These are phyloP conservation scores for Microctenopoma stevenorrisi DNA, from an alignment of 2,797 vertebrate species.

Conservation along the genomic window DNA sequence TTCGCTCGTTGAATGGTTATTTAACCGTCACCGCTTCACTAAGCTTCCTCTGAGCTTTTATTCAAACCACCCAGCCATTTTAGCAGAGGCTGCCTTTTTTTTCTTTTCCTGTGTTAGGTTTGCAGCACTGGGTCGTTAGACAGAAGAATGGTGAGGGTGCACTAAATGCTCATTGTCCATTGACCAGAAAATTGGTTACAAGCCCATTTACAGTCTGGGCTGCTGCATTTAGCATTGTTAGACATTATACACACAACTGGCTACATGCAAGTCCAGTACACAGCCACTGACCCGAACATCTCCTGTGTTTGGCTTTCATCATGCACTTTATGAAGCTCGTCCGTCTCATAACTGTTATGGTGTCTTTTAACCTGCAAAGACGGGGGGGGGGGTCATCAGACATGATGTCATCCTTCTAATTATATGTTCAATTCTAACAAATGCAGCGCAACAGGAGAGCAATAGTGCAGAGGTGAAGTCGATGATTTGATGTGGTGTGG, in stretches of 20 bases:
- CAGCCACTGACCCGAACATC: slow-evolving; percentile 7
- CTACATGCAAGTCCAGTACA: slow-evolving; percentile 17
- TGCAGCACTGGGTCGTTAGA: not conserved
- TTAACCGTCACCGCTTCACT: slow-evolving; percentile 35
- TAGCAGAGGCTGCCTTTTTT: not conserved
- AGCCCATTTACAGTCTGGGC: slow-evolving; percentile 56
- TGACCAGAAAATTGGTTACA: slow-evolving; percentile 70
- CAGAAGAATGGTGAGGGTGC: slow-evolving; percentile 14
- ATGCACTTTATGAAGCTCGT: not conserved
- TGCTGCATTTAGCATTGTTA: slow-evolving; percentile 56
- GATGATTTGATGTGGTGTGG: not conserved
- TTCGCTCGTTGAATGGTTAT: slow-evolving; percentile 15
- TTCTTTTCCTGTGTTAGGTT: not conserved
- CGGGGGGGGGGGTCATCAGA: not conserved
- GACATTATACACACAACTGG: slow-evolving; percentile 29
- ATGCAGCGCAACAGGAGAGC: not conserved
- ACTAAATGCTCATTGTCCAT: slow-evolving; percentile 53
- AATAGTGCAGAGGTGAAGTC: not conserved
- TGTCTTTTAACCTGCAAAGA: not conserved
- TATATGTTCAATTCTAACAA: not conserved
- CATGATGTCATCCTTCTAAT: not conserved
- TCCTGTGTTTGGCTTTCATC: slow-evolving; percentile 12
- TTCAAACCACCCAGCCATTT: slow-evolving; percentile 24
- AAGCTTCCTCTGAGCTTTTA: slow-evolving; percentile 21
- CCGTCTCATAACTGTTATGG: not conserved